Conservation (phyloP, 2,888 invertebrate species). For the Mayetiola destructor region DNA sequence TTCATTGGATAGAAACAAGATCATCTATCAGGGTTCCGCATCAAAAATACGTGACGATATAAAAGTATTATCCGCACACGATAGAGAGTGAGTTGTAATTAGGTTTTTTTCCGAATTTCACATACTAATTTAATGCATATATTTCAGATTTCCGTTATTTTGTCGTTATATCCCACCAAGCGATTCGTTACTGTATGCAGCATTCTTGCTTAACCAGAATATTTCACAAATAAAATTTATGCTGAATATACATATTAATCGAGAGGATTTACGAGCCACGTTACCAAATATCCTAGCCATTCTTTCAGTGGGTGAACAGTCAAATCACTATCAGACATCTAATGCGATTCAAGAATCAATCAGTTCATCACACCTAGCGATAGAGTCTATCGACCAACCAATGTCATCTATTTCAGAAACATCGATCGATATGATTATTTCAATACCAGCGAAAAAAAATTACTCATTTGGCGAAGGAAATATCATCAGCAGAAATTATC, state of each 20-base stretch:
- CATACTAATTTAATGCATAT: constrained; percentile 16
- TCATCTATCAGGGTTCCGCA: constrained; percentile 66
- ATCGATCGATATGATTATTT: constrained; percentile 28
- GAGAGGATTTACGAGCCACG: constrained; percentile 28
- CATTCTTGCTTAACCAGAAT: constrained; percentile 86
- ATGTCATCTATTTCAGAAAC: constrained; percentile 26
- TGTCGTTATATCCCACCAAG: constrained; percentile 32
- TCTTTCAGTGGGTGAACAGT: background rate
- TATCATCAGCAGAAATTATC: no score
- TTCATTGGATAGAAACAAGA: constrained; percentile 43
- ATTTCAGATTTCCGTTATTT: constrained; percentile 67
- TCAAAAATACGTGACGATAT: constrained; percentile 69
- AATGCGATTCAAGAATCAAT: background rate
- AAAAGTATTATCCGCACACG: constrained; percentile 50
- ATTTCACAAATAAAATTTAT: constrained; percentile 63
- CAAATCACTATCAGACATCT: background rate
- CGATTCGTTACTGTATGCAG: constrained; percentile 59
- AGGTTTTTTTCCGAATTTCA: constrained; percentile 14
- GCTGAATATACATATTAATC: constrained; percentile 19
- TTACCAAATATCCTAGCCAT: constrained; percentile 27
- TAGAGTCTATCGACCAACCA: background rate
- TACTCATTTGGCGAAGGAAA: background rate
- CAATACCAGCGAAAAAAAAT: constrained; percentile 20
- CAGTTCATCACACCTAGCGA: background rate
- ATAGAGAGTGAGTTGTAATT: constrained; percentile 42